Evolutionary conservation across 2,113 vertebrate species (phyloP).

Genomic region (Megaceryle maxima): DNA sequence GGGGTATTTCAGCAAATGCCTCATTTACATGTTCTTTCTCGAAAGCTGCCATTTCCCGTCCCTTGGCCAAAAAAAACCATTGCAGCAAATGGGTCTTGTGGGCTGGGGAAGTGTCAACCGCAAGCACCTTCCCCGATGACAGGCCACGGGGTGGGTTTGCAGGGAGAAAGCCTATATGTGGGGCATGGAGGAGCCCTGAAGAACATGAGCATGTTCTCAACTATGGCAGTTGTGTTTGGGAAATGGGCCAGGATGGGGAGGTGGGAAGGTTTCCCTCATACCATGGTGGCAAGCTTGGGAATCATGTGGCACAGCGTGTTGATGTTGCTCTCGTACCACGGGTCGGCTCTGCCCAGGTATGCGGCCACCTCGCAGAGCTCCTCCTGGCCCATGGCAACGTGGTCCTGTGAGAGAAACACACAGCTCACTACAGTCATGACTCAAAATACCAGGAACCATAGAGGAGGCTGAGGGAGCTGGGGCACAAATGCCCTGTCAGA

Average conservation of each 20-base stretch:
- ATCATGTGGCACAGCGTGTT: constrained; percentile 84
- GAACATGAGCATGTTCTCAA: fast-evolving
- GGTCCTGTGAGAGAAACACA: constrained; percentile 2
- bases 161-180: background rate
- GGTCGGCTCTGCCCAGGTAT: constrained; percentile 88
- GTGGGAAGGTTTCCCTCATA: constrained; percentile 47
- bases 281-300: constrained; percentile 87
- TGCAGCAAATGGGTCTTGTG: background rate
- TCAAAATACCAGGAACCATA: background rate
- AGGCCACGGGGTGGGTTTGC: background rate
- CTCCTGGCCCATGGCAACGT: background rate
- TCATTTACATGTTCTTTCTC: background rate
- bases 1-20: background rate
- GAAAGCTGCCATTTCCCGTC: constrained; percentile 13
- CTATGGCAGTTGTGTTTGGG: background rate
- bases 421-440: background rate
- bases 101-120: background rate
- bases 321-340: constrained; percentile 90
- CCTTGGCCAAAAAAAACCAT: background rate
- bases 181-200: background rate
- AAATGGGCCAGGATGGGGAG: background rate
- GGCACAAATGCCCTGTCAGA: fast-evolving
- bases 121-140: fast-evolving
- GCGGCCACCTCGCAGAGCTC: constrained; percentile 79
- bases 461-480: background rate